A percentile compares a stretch with the other conserved stretches of the same genome.
phyloP scores from a whole-genome alignment of 2,797 vertebrate species.

The Orientallactaga sibirica region DNA sequence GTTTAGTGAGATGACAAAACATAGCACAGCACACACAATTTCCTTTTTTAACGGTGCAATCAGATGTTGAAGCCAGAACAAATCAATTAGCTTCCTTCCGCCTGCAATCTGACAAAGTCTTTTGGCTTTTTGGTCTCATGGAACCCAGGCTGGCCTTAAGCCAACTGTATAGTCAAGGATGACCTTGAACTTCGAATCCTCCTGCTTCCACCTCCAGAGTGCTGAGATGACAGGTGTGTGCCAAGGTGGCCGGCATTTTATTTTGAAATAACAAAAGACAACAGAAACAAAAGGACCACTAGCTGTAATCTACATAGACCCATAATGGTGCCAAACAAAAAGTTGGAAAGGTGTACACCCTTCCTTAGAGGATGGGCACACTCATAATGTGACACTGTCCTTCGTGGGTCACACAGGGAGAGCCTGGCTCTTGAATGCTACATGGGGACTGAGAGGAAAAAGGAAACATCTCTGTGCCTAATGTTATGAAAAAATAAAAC shows the following conservation, averaged over 20 bases:
- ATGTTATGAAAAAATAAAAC: not conserved
- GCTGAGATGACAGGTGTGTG: not conserved
- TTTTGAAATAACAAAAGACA: not conserved
- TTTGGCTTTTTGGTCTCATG: not conserved
- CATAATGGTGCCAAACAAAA: not conserved
- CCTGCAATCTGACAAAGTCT: not conserved
- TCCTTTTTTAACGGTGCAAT: not conserved
- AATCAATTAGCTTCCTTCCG: not conserved
- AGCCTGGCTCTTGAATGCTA: not conserved
- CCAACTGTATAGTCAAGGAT: not conserved
- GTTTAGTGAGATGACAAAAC: not conserved
- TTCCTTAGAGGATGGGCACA: not conserved
- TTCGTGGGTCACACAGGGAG: not conserved
- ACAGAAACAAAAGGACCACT: not conserved
- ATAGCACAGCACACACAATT: not conserved
- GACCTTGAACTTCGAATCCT: not conserved
- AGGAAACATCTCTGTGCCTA: not conserved
- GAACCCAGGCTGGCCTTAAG: not conserved
- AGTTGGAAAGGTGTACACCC: not conserved
- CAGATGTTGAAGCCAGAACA: constrained; percentile 9
- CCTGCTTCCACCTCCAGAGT: not conserved
- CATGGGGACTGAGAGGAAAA: not conserved
- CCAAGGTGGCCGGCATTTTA: too few relatives aligned
- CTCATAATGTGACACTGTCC: not conserved
- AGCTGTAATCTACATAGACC: not conserved